Conservation (phyloP, 2,888 invertebrate species). For the Parapristionchus giblindavisi region DNA sequence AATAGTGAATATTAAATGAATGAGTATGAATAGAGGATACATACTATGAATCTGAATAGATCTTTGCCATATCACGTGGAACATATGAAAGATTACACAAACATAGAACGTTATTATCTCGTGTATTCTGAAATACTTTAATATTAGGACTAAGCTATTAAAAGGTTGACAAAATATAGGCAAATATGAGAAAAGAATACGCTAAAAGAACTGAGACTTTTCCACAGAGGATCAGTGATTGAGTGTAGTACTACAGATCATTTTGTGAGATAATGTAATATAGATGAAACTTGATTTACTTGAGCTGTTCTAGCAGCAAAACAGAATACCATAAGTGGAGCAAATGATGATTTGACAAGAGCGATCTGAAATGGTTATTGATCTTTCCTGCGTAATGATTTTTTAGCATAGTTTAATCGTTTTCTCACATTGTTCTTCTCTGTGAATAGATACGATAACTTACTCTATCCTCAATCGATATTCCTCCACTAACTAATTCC, state of each 20-base stretch:
- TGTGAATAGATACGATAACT: background rate
- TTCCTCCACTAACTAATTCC: conserved; percentile 56
- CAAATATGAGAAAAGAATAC: no score
- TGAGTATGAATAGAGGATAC: conserved; percentile 23
- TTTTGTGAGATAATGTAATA: background rate
- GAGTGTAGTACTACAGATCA: background rate
- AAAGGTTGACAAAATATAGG: no score
- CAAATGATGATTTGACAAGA: conserved; percentile 57
- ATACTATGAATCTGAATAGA: conserved; percentile 65
- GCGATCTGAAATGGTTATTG: conserved; percentile 45
- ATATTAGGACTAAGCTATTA: background rate
- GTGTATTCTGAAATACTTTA: conserved; percentile 42
- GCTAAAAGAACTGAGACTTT: background rate
- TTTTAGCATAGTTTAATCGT: background rate
- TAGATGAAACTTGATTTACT: background rate
- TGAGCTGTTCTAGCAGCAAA: conserved; percentile 59
- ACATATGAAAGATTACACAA: conserved; percentile 67
- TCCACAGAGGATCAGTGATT: background rate
- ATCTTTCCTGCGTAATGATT: background rate
- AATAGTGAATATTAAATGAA: background rate
- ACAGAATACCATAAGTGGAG: conserved; percentile 63
- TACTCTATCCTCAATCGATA: conserved; percentile 59
- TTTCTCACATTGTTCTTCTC: no score
- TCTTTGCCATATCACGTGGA: conserved; percentile 63
- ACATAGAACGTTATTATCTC: conserved; percentile 60